A percentile compares a stretch with the other conserved stretches of the same genome.
phyloP scores from a whole-genome alignment of 2,888 invertebrate genomes.

The Spatulosminthurus flaviceps region DNA sequence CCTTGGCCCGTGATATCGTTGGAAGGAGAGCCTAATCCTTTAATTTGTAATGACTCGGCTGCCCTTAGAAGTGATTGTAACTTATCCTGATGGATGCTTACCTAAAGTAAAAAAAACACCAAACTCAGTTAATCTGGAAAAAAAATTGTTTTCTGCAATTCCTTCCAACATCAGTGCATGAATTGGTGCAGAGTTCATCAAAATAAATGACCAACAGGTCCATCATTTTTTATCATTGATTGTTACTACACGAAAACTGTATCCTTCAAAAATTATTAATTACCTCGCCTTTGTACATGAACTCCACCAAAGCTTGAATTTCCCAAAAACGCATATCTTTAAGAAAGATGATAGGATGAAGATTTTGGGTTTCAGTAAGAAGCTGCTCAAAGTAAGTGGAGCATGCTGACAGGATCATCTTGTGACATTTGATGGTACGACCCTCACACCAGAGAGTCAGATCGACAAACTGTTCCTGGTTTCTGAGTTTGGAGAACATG shows the following conservation, averaged over 20 bases:
- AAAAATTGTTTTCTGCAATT: too few relatives aligned
- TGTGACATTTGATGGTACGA: constrained; percentile 60
- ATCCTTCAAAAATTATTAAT: background rate
- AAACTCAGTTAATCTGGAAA: background rate
- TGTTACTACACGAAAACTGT: too few relatives aligned
- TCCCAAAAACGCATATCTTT: constrained; percentile 63
- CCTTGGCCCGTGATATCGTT: constrained; percentile 48
- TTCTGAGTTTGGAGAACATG: constrained; percentile 63
- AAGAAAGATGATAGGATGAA: constrained; percentile 63
- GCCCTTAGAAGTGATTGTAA: constrained; percentile 62
- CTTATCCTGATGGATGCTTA: constrained; percentile 63
- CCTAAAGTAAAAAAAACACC: constrained; percentile 32
- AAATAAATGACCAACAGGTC: too few relatives aligned
- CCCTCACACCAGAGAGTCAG: constrained; percentile 63
- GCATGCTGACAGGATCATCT: constrained; percentile 63
- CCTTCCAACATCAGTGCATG: too few relatives aligned
- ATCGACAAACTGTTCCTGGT: constrained; percentile 63
- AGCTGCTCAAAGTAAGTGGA: constrained; percentile 63
- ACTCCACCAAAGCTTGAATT: constrained; percentile 63
- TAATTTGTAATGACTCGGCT: constrained; percentile 64
- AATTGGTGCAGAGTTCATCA: too few relatives aligned
- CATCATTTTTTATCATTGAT: too few relatives aligned
- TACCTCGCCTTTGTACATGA: constrained; percentile 63
- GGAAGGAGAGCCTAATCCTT: constrained; percentile 63
- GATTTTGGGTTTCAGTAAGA: constrained; percentile 60